Percentiles rank a stretch among this genome's conserved stretches.
Evolutionary conservation across 1,140 invertebrate species (phyloP).

Genomic region (Venturia canescens): DNA sequence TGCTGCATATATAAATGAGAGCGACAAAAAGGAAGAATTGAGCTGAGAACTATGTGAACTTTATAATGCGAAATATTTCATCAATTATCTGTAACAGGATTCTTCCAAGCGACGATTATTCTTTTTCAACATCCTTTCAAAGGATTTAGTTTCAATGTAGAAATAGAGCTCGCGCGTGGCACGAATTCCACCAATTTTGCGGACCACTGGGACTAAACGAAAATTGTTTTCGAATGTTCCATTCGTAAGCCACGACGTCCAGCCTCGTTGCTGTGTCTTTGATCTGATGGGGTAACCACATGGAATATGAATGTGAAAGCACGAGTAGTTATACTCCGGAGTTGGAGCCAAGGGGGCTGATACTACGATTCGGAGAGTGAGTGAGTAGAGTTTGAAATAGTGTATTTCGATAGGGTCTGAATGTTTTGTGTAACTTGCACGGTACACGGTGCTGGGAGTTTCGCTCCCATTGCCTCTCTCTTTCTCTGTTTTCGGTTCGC

Average conservation of each 20-base stretch:
- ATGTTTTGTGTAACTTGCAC: constrained; percentile 13
- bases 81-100: too few relatives aligned
- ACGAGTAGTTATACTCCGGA: neutral
- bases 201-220: neutral
- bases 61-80: too few relatives aligned
- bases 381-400: neutral
- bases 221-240: neutral
- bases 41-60: too few relatives aligned
- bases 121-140: too few relatives aligned
- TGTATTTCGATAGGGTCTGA: constrained; percentile 19
- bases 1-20: too few relatives aligned
- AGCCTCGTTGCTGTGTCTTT: neutral
- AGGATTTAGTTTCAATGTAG: too few relatives aligned
- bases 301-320: neutral
- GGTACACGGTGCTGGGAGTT: neutral
- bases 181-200: neutral
- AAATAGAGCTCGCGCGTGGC: neutral
- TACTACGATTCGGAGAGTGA: neutral
- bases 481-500: neutral
- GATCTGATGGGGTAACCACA: neutral
- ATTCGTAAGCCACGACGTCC: neutral
- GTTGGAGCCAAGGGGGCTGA: neutral
- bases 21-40: too few relatives aligned
- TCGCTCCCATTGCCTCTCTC: neutral
- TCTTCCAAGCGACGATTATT: too few relatives aligned